Evolutionary conservation across 2,113 vertebrate species (phyloP).

Genomic region (Vireo altiloquus): DNA sequence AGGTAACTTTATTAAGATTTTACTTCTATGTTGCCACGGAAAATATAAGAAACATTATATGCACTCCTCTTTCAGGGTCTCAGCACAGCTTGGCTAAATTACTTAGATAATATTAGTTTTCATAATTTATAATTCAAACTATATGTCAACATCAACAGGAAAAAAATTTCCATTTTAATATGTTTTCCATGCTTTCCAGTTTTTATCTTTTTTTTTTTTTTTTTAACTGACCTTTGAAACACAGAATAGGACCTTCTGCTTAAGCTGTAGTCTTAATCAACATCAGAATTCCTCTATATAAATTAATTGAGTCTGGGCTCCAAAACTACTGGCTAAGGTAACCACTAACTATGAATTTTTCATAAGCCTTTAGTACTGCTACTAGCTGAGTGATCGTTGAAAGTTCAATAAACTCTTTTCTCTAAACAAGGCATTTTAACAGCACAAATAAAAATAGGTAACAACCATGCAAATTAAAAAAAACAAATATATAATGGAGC

Average conservation of each 20-base stretch:
- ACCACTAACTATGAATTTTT: slow-evolving; percentile 26
- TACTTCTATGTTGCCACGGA: slow-evolving; percentile 56
- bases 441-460: not conserved
- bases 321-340: not conserved
- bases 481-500: not conserved
- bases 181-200: not conserved
- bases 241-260: not conserved
- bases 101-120: slow-evolving; percentile 59
- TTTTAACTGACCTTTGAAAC: not conserved
- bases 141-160: slow-evolving; percentile 36
- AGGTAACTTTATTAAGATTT: slow-evolving; percentile 50
- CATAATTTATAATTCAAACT: slow-evolving; percentile 34
- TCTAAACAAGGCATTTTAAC: not conserved
- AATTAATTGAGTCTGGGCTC: not conserved
- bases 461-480: not conserved
- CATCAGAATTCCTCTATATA: not conserved
- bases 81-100: slow-evolving; percentile 77
- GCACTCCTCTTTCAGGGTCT: slow-evolving; percentile 20
- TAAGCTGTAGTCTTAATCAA: slow-evolving; percentile 50
- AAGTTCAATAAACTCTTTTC: not conserved
- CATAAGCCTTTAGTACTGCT: not conserved
- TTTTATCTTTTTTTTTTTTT: slow-evolving; percentile 11
- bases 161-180: slow-evolving; percentile 29
- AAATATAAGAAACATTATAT: not conserved
- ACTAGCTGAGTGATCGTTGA: not conserved